A percentile compares a stretch with the other conserved stretches of the same genome.
These are phyloP conservation scores for Diogma glabrata DNA, from an alignment of 2,888 invertebrate species.

Conservation along the genomic window DNA sequence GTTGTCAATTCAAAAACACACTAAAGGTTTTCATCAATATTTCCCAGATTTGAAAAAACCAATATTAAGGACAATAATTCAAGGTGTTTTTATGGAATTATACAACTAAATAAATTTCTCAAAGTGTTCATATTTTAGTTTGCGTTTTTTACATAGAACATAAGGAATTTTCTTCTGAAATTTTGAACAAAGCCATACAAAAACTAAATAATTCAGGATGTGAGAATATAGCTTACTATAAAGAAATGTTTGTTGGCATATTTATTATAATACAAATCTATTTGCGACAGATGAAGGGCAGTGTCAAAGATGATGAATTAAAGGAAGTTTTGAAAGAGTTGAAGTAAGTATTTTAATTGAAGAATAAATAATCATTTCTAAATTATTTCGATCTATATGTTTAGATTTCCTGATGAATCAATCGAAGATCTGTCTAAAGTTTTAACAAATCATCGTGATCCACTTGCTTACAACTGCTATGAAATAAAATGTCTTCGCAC, in stretches of 20 bases:
- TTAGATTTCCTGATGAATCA: constrained; percentile 38
- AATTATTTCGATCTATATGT: constrained; percentile 12
- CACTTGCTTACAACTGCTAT: constrained; percentile 30
- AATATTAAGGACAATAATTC: constrained; percentile 33
- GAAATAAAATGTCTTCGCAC: constrained; percentile 35
- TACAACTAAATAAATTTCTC: too few species aligned
- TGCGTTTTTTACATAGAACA: constrained; percentile 37
- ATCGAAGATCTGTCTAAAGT: constrained; percentile 41
- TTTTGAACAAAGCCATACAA: constrained; percentile 32
- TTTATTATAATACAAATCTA: constrained; percentile 39
- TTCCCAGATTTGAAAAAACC: constrained; percentile 34
- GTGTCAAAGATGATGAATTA: constrained; percentile 37
- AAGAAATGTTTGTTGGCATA: constrained; percentile 40
- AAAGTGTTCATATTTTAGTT: constrained; percentile 21
- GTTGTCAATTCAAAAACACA: too few species aligned
- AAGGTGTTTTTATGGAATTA: constrained; percentile 18
- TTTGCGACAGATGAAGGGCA: constrained; percentile 36
- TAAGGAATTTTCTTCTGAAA: constrained; percentile 33
- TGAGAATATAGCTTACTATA: constrained; percentile 36
- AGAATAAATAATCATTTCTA: not conserved
- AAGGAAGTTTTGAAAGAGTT: constrained; percentile 38
- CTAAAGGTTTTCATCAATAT: constrained; percentile 19
- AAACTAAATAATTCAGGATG: constrained; percentile 34
- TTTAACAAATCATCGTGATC: constrained; percentile 38
- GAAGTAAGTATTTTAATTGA: constrained; percentile 27